phyloP scores from a whole-genome alignment of 35 echinoderm and acorn worm genomes.

The Lytechinus variegatus region DNA sequence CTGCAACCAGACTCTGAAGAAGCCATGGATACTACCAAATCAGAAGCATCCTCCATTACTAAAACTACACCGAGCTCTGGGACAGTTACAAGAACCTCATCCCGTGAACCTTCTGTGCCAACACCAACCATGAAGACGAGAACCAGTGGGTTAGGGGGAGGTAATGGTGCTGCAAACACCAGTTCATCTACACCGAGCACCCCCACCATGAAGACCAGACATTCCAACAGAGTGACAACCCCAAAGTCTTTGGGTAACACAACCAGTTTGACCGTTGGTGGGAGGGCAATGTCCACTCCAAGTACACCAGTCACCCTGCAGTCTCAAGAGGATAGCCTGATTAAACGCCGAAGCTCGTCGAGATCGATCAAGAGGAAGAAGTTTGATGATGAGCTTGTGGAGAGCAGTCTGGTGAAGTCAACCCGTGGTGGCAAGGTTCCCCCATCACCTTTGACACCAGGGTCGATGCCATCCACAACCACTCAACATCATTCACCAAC shows the following conservation, averaged over 20 bases:
- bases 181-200: not conserved
- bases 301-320: not conserved
- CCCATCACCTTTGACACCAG: not conserved
- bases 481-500: slow-evolving; percentile 28
- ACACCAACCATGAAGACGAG: slow-evolving; percentile 36
- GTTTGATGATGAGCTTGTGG: slow-evolving; percentile 98
- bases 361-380: slow-evolving; percentile 97
- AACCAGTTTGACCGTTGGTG: slow-evolving; percentile 34
- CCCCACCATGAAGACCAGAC: slow-evolving; percentile 34
- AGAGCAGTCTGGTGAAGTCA: slow-evolving; percentile 87
- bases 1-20: not conserved
- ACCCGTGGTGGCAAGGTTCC: slow-evolving; percentile 34
- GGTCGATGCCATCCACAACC: not conserved
- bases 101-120: not conserved
- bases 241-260: slow-evolving; percentile 28
- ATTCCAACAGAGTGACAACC: not conserved
- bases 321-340: slow-evolving; percentile 53
- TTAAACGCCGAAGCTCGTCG: slow-evolving; percentile 88
- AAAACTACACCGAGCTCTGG: not conserved
- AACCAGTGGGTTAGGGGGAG: not conserved
- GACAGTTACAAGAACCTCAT: not conserved
- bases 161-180: not conserved
- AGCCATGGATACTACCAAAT: not conserved
- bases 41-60: not conserved
- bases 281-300: not conserved